Evolutionary conservation across 2,888 invertebrate genomes (phyloP).

Genomic region (Melanotus villosus): DNA sequence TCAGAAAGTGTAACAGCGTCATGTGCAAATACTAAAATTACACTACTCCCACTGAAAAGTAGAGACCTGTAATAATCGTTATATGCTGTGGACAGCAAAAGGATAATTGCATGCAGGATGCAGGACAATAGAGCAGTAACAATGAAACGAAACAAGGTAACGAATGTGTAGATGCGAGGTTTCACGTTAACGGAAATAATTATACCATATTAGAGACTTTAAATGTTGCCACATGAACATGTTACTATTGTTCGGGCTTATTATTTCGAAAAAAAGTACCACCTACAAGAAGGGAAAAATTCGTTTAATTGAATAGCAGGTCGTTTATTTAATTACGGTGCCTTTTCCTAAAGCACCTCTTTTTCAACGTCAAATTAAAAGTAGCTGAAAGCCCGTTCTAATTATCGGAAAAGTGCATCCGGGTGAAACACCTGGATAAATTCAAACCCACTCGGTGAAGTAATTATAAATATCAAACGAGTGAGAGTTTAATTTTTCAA

Average conservation of each 20-base stretch:
- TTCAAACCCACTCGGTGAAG: background rate
- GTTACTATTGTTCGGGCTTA: constrained; percentile 14
- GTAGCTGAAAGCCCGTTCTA: constrained; percentile 16
- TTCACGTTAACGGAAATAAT: constrained; percentile 28
- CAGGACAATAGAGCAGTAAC: constrained; percentile 28
- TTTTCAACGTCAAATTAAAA: constrained; percentile 17
- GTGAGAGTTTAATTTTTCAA: too few relatives aligned
- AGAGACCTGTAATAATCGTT: constrained; percentile 37
- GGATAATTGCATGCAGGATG: constrained; percentile 34
- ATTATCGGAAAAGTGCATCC: constrained; percentile 24
- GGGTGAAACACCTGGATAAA: background rate
- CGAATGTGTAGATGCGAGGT: constrained; percentile 29
- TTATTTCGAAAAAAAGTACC: constrained; percentile 7
- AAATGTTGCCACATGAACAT: constrained; percentile 6
- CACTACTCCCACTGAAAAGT: constrained; percentile 14
- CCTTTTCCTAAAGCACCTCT: constrained; percentile 15
- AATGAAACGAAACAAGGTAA: constrained; percentile 33
- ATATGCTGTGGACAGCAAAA: constrained; percentile 28
- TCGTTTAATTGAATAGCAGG: constrained; percentile 16
- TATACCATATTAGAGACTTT: constrained; percentile 1
- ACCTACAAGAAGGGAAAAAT: background rate
- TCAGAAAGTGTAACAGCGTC: background rate
- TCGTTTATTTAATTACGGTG: constrained; percentile 28
- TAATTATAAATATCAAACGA: background rate
- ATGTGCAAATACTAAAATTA: constrained; percentile 14